phyloP scores from a whole-genome alignment of 1,140 invertebrate species.

The Doryteuthis pealeii region DNA sequence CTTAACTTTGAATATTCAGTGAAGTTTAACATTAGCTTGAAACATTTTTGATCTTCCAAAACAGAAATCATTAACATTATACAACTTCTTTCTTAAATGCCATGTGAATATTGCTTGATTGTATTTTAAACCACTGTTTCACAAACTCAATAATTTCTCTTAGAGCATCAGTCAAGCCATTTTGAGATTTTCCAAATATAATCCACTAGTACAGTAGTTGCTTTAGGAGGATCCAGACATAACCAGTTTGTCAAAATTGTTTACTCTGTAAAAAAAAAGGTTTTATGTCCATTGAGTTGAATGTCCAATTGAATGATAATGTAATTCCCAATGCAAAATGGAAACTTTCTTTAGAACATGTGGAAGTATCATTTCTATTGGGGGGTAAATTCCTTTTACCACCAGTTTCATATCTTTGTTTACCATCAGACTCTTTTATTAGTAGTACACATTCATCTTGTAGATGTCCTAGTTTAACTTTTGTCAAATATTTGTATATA shows the following conservation, averaged over 20 bases:
- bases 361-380: neutral
- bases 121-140: slow-evolving; percentile 19
- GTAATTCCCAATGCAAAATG: neutral
- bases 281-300: slow-evolving; percentile 2
- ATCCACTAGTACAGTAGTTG: slow-evolving; percentile 18
- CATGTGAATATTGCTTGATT: slow-evolving; percentile 20
- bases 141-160: slow-evolving; percentile 21
- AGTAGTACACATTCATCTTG: neutral
- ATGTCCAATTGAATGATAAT: neutral
- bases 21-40: neutral
- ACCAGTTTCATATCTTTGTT: neutral
- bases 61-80: slow-evolving; percentile 22
- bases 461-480: neutral
- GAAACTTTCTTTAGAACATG: neutral
- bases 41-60: slow-evolving; percentile 16
- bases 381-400: neutral
- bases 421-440: neutral
- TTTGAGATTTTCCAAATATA: slow-evolving; percentile 28
- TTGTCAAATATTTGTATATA: neutral
- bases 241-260: slow-evolving; percentile 22
- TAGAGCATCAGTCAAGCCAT: slow-evolving; percentile 30
- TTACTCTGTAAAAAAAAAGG: slow-evolving; percentile 24
- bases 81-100: neutral
- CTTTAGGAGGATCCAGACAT: slow-evolving; percentile 23
- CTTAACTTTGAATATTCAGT: neutral